phyloP scores from a whole-genome alignment of 2,888 invertebrate genomes.

The Panorpa germanica region DNA sequence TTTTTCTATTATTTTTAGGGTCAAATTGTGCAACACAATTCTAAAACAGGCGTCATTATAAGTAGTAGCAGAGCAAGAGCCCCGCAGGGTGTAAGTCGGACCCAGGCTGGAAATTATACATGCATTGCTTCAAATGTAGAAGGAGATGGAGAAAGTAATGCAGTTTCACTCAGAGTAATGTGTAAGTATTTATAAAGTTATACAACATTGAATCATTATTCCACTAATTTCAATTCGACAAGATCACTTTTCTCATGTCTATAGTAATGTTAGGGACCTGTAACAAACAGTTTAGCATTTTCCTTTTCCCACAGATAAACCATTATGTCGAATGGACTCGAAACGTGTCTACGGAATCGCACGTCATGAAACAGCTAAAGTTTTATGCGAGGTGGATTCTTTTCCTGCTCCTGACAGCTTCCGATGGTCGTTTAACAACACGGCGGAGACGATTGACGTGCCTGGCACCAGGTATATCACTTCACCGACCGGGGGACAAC shows the following conservation, averaged over 20 bases:
- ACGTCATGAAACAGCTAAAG: conserved; percentile 57
- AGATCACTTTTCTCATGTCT: too few species aligned
- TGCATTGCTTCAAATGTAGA: conserved; percentile 84
- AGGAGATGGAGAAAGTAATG: conserved; percentile 71
- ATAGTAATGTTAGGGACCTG: too few species aligned
- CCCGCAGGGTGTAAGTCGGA: conserved; percentile 57
- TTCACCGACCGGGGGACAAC: too few species aligned
- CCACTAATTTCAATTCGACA: too few species aligned
- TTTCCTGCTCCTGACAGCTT: conserved; percentile 68
- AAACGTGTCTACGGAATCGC: conserved; percentile 70
- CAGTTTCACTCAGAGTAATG: conserved; percentile 69
- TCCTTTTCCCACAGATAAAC: conserved; percentile 45
- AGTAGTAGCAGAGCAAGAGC: conserved; percentile 65
- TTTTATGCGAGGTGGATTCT: conserved; percentile 69
- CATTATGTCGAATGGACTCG: conserved; percentile 55
- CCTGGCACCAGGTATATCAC: conserved; percentile 44
- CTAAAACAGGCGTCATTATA: conserved; percentile 74
- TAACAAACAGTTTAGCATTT: too few species aligned
- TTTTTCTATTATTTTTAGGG: too few species aligned
- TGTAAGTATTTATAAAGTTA: conserved; percentile 78
- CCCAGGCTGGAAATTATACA: conserved; percentile 71
- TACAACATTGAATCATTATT: too few species aligned
- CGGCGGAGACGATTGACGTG: conserved; percentile 61
- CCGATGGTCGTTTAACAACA: conserved; percentile 81
- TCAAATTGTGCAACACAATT: conserved; percentile 68